phyloP scores from a whole-genome alignment of 1,140 invertebrate genomes.

The Drosophila auraria region DNA sequence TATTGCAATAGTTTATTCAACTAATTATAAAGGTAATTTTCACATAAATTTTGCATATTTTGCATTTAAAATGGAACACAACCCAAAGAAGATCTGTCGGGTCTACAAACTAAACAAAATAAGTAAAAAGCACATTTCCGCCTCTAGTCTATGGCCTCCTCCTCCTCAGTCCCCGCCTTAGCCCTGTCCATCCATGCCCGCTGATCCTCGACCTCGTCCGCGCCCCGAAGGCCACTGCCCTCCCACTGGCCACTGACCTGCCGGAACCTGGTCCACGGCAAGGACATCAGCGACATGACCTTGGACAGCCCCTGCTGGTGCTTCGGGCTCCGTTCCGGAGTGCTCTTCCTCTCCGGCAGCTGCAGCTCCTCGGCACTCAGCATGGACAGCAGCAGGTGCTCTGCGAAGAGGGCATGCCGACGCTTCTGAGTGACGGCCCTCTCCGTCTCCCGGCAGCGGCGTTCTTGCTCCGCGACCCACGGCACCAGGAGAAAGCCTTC shows the following conservation, averaged over 20 bases:
- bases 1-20: too few relatives aligned
- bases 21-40: neutral
- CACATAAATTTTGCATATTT: neutral
- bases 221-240: neutral
- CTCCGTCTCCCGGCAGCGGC: neutral
- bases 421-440: neutral
- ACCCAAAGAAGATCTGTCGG: neutral
- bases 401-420: conserved; percentile 47
- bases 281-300: conserved; percentile 49
- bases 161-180: conserved; percentile 7
- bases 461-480: conserved; percentile 39
- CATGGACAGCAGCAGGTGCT: conserved; percentile 67
- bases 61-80: neutral
- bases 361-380: conserved; percentile 50
- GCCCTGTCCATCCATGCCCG: neutral
- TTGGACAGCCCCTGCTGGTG: conserved; percentile 9
- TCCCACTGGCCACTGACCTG: conserved; percentile 4
- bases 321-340: neutral
- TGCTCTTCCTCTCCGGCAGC: neutral
- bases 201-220: neutral
- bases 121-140: neutral
- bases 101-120: neutral
- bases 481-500: conserved; percentile 26
- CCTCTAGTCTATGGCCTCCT: conserved; percentile 10
- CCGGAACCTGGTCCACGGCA: conserved; percentile 31